A percentile compares a stretch with the other conserved stretches of the same genome.
These are phyloP conservation scores for Monochamus saltuarius DNA, from an alignment of 1,140 invertebrate species.

Conservation along the genomic window DNA sequence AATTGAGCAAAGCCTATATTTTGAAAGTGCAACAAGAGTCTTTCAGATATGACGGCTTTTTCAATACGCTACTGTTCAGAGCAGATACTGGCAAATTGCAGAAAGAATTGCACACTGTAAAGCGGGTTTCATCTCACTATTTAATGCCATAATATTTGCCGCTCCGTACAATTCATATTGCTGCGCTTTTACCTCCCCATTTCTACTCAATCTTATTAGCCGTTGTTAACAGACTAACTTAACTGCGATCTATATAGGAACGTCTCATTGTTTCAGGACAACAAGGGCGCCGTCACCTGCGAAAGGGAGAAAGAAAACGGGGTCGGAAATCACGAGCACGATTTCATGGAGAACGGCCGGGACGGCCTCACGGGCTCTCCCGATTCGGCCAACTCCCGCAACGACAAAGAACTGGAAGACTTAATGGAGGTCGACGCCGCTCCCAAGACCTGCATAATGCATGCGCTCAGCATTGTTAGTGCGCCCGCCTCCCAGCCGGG, in stretches of 20 bases:
- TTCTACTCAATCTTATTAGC: no score
- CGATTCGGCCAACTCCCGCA: slow-evolving; percentile 46
- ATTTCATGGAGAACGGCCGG: slow-evolving; percentile 48
- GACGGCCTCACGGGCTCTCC: slow-evolving; percentile 47
- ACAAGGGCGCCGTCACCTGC: slow-evolving; percentile 33
- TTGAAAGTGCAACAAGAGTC: no score
- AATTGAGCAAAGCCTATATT: no score
- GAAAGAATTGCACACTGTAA: no score
- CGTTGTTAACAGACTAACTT: no score
- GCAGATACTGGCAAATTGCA: no score
- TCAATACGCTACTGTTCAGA: no score
- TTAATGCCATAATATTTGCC: no score
- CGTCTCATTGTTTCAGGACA: slow-evolving; percentile 42
- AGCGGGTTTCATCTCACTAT: no score
- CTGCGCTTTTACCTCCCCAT: no score
- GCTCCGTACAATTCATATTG: no score
- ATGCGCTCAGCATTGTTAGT: slow-evolving; percentile 49
- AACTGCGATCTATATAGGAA: neutral
- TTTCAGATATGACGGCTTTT: no score
- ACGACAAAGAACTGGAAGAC: slow-evolving; percentile 51
- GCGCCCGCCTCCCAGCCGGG: slow-evolving; percentile 44
- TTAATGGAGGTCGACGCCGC: slow-evolving; percentile 48
- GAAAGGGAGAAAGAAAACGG: slow-evolving; percentile 45
- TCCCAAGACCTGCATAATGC: slow-evolving; percentile 49
- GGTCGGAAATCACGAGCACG: slow-evolving; percentile 41